These are phyloP conservation scores for Manis pentadactyla DNA, from an alignment of 2,797 vertebrate species.

Conservation along the genomic window DNA sequence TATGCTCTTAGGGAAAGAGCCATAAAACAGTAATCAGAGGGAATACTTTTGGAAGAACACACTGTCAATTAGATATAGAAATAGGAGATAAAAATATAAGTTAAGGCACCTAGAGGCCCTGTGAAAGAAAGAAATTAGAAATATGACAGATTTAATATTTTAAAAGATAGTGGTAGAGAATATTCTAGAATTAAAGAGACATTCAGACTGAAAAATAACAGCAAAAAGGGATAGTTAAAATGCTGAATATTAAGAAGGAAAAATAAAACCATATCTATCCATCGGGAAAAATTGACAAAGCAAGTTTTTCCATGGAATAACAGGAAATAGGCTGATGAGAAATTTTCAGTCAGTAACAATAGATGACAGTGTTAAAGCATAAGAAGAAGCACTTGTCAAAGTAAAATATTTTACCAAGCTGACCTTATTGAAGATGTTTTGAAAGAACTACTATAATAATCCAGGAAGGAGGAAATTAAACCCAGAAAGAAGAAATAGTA, in stretches of 20 bases:
- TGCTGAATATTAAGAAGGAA: background rate
- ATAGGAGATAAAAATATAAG: background rate
- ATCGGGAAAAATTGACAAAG: background rate
- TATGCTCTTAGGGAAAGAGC: background rate
- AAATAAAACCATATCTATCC: background rate
- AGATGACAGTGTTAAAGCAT: background rate
- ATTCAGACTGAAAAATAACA: background rate
- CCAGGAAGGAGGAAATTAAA: background rate
- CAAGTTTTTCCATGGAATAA: background rate
- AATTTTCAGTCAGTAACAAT: background rate
- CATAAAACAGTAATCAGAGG: background rate
- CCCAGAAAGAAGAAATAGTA: background rate
- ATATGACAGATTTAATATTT: background rate
- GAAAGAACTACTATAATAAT: background rate
- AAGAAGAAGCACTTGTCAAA: background rate
- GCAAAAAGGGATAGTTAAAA: background rate
- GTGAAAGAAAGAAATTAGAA: background rate
- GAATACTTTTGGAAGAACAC: background rate
- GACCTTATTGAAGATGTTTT: background rate
- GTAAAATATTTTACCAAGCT: background rate
- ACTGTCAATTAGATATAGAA: background rate
- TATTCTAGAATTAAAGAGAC: background rate
- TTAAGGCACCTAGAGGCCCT: background rate
- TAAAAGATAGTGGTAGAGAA: background rate
- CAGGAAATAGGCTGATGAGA: background rate